Conservation (phyloP, 2,113 vertebrate species). For the Lathamus discolor region DNA sequence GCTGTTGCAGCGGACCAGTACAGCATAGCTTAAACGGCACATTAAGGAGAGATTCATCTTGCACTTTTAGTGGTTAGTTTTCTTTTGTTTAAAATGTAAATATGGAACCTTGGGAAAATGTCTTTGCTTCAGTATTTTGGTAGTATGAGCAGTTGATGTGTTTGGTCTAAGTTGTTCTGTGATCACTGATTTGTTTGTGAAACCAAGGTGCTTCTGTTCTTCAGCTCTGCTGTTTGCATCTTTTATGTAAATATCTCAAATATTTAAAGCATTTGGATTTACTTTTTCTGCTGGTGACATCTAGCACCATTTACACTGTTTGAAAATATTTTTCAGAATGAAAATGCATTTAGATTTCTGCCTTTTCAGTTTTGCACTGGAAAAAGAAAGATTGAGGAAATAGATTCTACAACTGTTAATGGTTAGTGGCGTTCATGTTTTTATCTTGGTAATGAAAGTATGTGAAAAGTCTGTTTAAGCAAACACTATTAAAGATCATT, state of each 20-base stretch:
- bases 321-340: neutral
- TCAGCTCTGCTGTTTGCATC: neutral
- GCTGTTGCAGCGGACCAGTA: neutral
- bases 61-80: neutral
- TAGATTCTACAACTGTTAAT: neutral
- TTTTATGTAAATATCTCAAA: neutral
- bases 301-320: neutral
- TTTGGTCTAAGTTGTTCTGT: neutral
- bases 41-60: neutral
- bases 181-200: neutral
- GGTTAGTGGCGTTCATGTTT: neutral
- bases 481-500: neutral
- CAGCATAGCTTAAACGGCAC: neutral
- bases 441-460: neutral
- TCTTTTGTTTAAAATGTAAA: neutral
- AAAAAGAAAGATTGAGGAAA: conserved; percentile 14
- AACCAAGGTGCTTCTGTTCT: neutral
- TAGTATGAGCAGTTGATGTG: neutral
- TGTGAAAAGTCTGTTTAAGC: neutral
- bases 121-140: neutral
- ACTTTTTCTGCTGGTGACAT: neutral
- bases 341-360: conserved; percentile 26
- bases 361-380: conserved; percentile 45
- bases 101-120: neutral
- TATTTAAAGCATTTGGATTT: neutral